phyloP scores from a whole-genome alignment of 2,113 vertebrate genomes.

The Elgaria multicarinata region DNA sequence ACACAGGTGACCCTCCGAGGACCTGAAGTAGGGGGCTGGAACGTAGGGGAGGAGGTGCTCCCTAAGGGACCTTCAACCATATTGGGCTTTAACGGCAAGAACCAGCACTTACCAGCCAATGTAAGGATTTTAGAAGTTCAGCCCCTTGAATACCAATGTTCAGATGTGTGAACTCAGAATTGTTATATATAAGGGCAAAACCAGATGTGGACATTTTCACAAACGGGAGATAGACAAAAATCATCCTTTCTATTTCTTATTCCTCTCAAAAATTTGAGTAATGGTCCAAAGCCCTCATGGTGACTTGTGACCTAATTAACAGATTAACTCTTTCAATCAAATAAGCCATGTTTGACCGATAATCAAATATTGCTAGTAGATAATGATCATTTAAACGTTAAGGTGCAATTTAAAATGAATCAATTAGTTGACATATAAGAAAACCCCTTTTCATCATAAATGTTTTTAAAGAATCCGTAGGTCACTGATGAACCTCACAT shows the following conservation, averaged over 20 bases:
- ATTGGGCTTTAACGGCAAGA: too few species aligned
- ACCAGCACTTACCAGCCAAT: too few species aligned
- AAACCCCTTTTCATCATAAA: not conserved
- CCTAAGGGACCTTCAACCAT: too few species aligned
- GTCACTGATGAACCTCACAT: not conserved
- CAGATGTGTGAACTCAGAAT: too few species aligned
- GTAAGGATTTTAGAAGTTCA: too few species aligned
- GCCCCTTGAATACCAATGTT: too few species aligned
- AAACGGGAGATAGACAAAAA: not conserved
- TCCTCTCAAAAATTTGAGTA: not conserved
- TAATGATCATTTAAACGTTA: not conserved
- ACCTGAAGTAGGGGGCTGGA: too few species aligned
- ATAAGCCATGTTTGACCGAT: not conserved
- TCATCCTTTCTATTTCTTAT: not conserved
- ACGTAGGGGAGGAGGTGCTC: too few species aligned
- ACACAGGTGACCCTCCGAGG: too few species aligned
- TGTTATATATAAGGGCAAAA: too few species aligned
- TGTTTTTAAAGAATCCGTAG: not conserved
- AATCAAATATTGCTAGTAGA: not conserved
- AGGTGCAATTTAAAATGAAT: slow-evolving; percentile 8
- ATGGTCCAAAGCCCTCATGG: not conserved
- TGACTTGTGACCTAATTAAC: not conserved
- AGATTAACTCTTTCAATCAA: not conserved
- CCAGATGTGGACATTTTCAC: not conserved
- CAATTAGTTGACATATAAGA: not conserved